Conservation (phyloP, 1,140 invertebrate genomes). For the Medauroidea extradentata region DNA sequence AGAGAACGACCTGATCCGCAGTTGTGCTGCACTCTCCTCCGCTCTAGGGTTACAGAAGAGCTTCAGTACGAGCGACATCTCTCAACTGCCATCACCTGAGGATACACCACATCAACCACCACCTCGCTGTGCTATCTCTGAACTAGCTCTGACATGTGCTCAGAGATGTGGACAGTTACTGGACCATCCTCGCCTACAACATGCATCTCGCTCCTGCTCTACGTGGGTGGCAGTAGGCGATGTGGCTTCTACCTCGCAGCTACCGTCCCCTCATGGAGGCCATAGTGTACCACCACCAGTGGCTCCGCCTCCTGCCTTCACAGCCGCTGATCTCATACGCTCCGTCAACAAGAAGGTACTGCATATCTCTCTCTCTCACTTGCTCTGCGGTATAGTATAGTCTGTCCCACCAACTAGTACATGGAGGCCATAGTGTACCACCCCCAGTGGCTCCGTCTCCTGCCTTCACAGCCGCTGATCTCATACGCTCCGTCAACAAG, state of each 20-base stretch:
- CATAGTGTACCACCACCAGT: conserved; percentile 37
- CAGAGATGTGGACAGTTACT: conserved; percentile 52
- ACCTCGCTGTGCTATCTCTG: conserved; percentile 52
- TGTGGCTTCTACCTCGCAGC: conserved; percentile 61
- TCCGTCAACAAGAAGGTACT: conserved; percentile 78
- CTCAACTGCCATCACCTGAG: conserved; percentile 29
- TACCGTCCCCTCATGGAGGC: conserved; percentile 67
- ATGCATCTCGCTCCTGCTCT: conserved; percentile 74
- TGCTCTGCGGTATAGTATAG: too few species aligned
- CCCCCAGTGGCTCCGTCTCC: conserved; percentile 35
- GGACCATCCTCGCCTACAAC: conserved; percentile 55
- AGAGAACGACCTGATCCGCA: conserved; percentile 70
- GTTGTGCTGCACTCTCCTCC: conserved; percentile 69
- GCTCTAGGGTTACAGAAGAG: conserved; percentile 75
- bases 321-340: conserved; percentile 67
- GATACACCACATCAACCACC: conserved; percentile 26
- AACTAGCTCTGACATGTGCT: conserved; percentile 59
- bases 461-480: conserved; percentile 62
- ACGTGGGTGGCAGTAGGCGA: conserved; percentile 82
- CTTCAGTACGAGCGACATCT: conserved; percentile 75
- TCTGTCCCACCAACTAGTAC: too few species aligned
- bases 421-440: conserved; percentile 51
- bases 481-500: conserved; percentile 70
- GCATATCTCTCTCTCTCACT: not conserved
- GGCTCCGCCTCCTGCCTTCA: conserved; percentile 49